phyloP scores from a whole-genome alignment of 2,888 invertebrate species.

The Orchesella flavescens region DNA sequence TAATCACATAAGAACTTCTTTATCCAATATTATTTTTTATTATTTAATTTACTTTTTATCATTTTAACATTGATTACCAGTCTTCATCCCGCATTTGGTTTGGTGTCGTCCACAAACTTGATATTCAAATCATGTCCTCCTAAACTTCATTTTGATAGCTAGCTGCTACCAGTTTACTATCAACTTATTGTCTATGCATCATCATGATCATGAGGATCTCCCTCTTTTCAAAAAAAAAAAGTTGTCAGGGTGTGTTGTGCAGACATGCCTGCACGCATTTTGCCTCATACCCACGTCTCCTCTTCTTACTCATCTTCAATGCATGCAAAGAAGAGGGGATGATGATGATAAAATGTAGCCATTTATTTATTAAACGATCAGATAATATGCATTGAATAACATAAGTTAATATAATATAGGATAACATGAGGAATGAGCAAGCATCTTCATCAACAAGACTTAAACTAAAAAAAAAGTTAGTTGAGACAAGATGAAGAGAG shows the following conservation, averaged over 20 bases:
- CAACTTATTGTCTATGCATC: neutral
- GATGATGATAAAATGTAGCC: neutral
- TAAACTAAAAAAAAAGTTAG: conserved; percentile 11
- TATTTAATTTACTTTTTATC: neutral
- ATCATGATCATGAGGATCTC: conserved; percentile 1
- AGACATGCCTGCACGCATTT: conserved; percentile 46
- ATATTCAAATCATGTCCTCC: conserved; percentile 38
- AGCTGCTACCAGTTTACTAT: neutral
- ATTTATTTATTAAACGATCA: conserved; percentile 49
- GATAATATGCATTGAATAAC: conserved; percentile 38
- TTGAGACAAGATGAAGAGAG: neutral
- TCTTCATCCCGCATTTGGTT: neutral
- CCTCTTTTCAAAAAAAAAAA: conserved; percentile 17
- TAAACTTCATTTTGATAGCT: conserved; percentile 17
- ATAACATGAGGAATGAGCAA: conserved; percentile 16
- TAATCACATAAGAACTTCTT: conserved; percentile 9
- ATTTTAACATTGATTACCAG: neutral
- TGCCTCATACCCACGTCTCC: neutral
- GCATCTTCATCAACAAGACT: conserved; percentile 44
- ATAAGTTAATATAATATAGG: neutral
- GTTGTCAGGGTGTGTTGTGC: conserved; percentile 30
- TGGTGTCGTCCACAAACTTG: neutral
- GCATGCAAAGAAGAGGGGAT: neutral
- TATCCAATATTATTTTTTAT: too few species aligned
- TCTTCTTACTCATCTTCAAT: neutral